These are phyloP conservation scores for Isaurus tuberculatus DNA, from an alignment of 92 coral and sea anemone genomes.

Conservation along the genomic window DNA sequence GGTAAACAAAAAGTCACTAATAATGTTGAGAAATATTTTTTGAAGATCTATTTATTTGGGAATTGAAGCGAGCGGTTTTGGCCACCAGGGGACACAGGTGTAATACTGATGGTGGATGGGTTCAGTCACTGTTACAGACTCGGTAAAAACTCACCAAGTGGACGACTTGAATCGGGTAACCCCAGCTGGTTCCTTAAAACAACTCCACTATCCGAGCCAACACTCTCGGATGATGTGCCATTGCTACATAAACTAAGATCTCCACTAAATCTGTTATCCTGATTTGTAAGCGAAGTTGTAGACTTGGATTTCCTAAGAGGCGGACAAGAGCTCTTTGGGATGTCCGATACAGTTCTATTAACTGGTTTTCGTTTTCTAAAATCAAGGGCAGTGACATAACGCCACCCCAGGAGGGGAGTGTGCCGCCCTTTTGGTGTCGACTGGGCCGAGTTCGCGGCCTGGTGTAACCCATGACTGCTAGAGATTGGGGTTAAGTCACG, in stretches of 20 bases:
- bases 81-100: too few relatives aligned
- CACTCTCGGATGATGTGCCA: conserved; percentile 80
- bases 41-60: too few relatives aligned
- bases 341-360: conserved; percentile 84
- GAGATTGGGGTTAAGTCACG: conserved; percentile 61
- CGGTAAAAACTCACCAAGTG: conserved; percentile 44
- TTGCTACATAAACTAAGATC: conserved; percentile 68
- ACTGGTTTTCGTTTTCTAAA: conserved; percentile 52
- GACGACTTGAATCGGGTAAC: conserved; percentile 31
- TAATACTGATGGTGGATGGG: too few relatives aligned
- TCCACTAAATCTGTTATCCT: conserved; percentile 78
- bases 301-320: conserved; percentile 79
- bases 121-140: too few relatives aligned
- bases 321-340: conserved; percentile 60
- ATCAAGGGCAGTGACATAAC: conserved; percentile 59
- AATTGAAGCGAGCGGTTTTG: too few relatives aligned
- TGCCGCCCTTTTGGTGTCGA: conserved; percentile 80
- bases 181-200: conserved; percentile 53
- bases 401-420: conserved; percentile 69
- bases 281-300: conserved; percentile 71
- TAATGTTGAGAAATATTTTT: too few relatives aligned
- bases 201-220: conserved; percentile 72
- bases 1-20: too few relatives aligned
- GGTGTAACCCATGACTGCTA: conserved; percentile 65
- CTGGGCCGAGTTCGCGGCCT: conserved; percentile 66